Percentiles rank a stretch among this genome's conserved stretches.
Evolutionary conservation across 1,140 invertebrate genomes (phyloP).

Genomic region (Formica selysi): DNA sequence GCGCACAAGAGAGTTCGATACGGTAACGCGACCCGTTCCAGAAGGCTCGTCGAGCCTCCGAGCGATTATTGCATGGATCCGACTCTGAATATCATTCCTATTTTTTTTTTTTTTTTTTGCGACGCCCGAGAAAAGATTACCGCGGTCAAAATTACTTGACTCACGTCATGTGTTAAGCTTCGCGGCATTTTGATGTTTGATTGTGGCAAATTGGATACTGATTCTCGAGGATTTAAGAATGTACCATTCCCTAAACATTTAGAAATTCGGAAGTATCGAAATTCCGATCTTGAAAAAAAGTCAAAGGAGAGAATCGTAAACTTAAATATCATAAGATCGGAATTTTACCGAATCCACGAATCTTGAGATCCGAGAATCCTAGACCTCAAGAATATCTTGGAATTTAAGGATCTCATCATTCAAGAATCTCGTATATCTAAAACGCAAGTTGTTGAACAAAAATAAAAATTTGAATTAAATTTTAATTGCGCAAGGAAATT

Average conservation of each 20-base stretch:
- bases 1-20: constrained; percentile 8
- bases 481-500: background rate
- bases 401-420: background rate
- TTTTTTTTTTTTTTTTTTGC: constrained; percentile 17
- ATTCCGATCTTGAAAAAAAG: background rate
- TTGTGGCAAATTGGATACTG: background rate
- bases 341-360: background rate
- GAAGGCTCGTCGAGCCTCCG: constrained; percentile 29
- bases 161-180: background rate
- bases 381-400: background rate
- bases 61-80: constrained; percentile 52
- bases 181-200: background rate
- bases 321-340: background rate
- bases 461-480: background rate
- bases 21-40: constrained; percentile 47
- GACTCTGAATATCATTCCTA: background rate
- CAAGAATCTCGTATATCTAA: constrained; percentile 7
- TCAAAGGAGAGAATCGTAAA: background rate
- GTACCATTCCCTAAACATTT: background rate
- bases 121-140: background rate
- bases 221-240: background rate
- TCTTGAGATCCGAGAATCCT: background rate
- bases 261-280: constrained; percentile 24
- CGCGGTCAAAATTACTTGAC: background rate
- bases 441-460: background rate